Evolutionary conservation across 2,113 vertebrate species (phyloP), one percentile per base, ranked within the genome.

Genomic region (Petrocephalus microphthalmus): DNA sequence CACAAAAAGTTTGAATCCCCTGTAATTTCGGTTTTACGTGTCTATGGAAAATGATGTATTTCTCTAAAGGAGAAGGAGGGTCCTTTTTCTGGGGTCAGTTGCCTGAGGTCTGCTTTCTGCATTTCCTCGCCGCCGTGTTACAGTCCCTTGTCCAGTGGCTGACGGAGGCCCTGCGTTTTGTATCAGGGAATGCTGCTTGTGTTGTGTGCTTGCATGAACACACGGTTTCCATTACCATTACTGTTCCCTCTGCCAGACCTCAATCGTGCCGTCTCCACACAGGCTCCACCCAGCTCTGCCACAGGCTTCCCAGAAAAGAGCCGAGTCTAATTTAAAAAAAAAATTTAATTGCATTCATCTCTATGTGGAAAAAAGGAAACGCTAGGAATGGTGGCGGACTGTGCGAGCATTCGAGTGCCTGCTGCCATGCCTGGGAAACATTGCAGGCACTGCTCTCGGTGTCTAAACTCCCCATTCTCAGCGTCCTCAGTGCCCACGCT

Each of bases 241-340:
- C 89, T 88, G 91, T 91, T 93, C 93, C 90, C 89, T 92, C 84
- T 87, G 91, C 92, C 91, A 92, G 90, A 93, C 94, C 94, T 89
- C 93, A 93, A 93, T 90, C 93, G 92, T 94, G 93, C 92, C 91
- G 93, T 92, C 94, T 94, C 94, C 92, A 90, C 91, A 91, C 90
- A 89, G 92, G 93, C 93, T 94, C 94, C 93, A 92, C 94, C 94
- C 93, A 93, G 91, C 45, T 64, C 92, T 87, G 92, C 94, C 94
- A 93, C 94, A 94, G 92, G 92, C 92, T 93, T 94, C 93, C 94
- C 94, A 94, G 93, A 95, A 94, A 93, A 94, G 93, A 94, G 92
- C 93, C 92, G 90, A 84, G 57, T 94, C 94, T 94, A 92, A 95
- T 95, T 94, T 93, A 83, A 83, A 92, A 92, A 91, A 53, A 92